Evolutionary conservation across 2,888 invertebrate genomes (phyloP), one percentile per base, ranked within the genome.

Genomic region (Meiosimyza decipiens): DNA sequence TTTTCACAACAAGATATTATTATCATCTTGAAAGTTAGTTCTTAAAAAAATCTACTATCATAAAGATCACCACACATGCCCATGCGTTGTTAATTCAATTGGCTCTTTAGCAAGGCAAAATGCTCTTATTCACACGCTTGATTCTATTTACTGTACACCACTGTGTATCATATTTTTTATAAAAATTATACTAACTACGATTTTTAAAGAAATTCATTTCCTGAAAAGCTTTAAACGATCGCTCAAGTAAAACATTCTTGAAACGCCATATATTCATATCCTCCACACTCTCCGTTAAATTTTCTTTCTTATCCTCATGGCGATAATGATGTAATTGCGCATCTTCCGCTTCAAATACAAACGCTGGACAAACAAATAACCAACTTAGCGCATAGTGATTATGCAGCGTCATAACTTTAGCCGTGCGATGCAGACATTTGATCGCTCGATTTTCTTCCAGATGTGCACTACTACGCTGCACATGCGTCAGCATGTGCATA

Each of bases 261-360:
- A 92, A 95, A 80, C 93, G 92, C 95, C 95, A 96, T 80, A 96
- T 92, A 73, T 92, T 93, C 28, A 92, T 91, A 88, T 97, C 96
- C 83, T 93, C 90, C 71, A 94, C 90, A 73, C 93, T 90, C 86
- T 93, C 94, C 83, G 94, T 92, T 59, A 91, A 91, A 87, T 95
- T 95, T 18, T 91, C 88, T 87, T 95, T 94, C 86, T 93, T 93
- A 76, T 95, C 88, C 68, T 94, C 93, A 78, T 92, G 95, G 72
- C 97, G 91, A 88, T 97, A 98, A 87, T 98, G 98, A 83, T 98
- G 95, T 82, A 98, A 89, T 77, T 97, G 94, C 15, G 96, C 97
- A 81, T 92, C 92, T 22, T 89, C 88, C 33, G 93, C 93, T 77
- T 94, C 92, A 78, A 97, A 91, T 63, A 94, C 90, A 87, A 93